phyloP scores from a whole-genome alignment of 2,797 vertebrate genomes.

The Pelochelys cantorii region DNA sequence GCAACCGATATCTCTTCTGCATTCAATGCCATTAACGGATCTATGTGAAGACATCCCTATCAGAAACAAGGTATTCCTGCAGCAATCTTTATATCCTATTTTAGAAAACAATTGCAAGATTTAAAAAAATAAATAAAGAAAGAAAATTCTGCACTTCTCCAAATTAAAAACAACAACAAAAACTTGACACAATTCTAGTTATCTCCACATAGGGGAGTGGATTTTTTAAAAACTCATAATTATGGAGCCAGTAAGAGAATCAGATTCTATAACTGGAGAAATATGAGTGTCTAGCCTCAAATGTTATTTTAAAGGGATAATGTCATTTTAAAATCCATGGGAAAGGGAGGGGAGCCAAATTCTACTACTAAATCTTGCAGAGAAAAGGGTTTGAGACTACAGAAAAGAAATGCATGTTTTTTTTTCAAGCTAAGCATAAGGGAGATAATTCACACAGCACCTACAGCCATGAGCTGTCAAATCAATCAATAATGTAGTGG shows the following conservation, averaged over 20 bases:
- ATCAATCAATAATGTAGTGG: conserved; percentile 3
- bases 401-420: background rate
- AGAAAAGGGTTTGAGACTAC: background rate
- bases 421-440: background rate
- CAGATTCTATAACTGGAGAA: background rate
- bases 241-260: background rate
- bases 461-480: background rate
- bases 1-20: background rate
- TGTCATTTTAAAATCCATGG: background rate
- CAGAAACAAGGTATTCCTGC: rapidly evolving
- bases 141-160: background rate
- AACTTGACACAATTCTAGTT: rapidly evolving
- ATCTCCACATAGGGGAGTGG: background rate
- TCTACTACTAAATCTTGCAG: background rate
- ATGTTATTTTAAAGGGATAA: background rate
- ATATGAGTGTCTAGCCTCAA: rapidly evolving
- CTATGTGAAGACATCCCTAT: background rate
- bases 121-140: background rate
- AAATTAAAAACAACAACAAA: background rate
- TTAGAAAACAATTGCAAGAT: background rate
- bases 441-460: background rate
- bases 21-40: background rate
- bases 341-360: background rate
- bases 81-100: rapidly evolving
- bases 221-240: background rate